Base-by-base conservation (phyloP, 2,888 invertebrate genomes). In the Synergus japonicus region DNA sequence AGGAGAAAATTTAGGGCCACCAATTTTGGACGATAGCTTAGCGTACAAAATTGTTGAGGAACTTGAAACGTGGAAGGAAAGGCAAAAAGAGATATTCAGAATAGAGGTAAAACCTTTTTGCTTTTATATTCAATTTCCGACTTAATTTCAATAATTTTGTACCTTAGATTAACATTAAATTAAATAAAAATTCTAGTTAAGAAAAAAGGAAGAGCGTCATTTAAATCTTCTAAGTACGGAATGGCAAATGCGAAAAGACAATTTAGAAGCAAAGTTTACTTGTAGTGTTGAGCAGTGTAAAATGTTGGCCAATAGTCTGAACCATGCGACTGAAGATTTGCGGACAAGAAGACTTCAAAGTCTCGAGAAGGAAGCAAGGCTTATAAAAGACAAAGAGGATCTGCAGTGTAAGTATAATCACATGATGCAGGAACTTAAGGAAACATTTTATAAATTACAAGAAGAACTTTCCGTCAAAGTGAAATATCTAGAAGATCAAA, bases 61-160 rank as follows among this genome's bases (percentile, higher is more conserved):
- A 82, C 91, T 97, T 1, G 95, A 96, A 87, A 94, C 94, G 41
- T 97, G 96, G 96, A 96, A 96, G 88, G 94, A 94, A 82, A 93
- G 94, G 43, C 95, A 96, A 87, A 95, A 95, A 87, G 93, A 94
- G 81, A 88, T 94, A 9, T 96, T 95, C 86, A 93, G 94, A 87
- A 90, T 92, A 64, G 95, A 95, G 91, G 94, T 95, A 87, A 87
- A 77, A 76, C 18, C 63, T 49, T 5, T 2, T 37, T 10, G 29
- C 4, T 13, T 7, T 81, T 54, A 37, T 76, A 49, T 76, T 29
- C 3, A 60, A 73, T 73, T 44, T 29, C 7, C 10, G 41, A 8
- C 15, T 9, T 58, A 18, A 4, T 1, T 43, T 8, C 22, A 60
- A 44, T 37, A 65, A 76, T 67, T 67, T 73, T 54, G 41, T 58